These are phyloP conservation scores for Hydractinia echinata DNA, from an alignment of 30 jellyfish, hydroid and myxozoan genomes.

Conservation along the genomic window DNA sequence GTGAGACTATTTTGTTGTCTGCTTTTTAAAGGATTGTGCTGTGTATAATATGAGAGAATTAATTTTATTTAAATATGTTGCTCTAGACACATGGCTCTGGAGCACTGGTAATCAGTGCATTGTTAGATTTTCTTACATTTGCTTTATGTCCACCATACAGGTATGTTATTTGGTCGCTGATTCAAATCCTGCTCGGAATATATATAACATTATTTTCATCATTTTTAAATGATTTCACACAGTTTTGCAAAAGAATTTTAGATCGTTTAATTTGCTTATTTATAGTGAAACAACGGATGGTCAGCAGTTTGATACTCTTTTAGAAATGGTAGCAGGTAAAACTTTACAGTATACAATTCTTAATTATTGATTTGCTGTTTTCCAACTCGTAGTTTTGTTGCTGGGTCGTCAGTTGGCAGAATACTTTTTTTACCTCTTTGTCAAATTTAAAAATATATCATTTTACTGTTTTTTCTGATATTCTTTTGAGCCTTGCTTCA, in stretches of 20 bases:
- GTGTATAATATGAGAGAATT: too few relatives aligned
- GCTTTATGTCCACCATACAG: constrained; percentile 95
- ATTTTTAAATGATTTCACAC: background rate
- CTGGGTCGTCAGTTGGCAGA: too few relatives aligned
- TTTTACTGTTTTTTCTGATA: too few relatives aligned
- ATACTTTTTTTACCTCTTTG: too few relatives aligned
- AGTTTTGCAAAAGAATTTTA: background rate
- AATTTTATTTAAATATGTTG: background rate
- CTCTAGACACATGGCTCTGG: constrained; percentile 88
- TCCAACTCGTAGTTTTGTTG: too few relatives aligned
- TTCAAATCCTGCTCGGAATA: background rate
- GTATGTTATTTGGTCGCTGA: constrained; percentile 25
- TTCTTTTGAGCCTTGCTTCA: too few relatives aligned
- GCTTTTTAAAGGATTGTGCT: too few relatives aligned
- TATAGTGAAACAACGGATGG: constrained; percentile 93
- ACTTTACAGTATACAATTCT: background rate
- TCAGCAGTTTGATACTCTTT: constrained; percentile 77
- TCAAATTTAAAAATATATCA: too few relatives aligned
- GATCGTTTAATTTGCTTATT: background rate
- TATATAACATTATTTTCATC: background rate
- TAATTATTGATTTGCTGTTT: too few relatives aligned
- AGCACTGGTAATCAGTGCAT: constrained; percentile 87
- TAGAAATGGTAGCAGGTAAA: constrained; percentile 91
- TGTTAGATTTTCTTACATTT: constrained; percentile 81
- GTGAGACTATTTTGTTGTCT: constrained; percentile 35